Evolutionary conservation across 2,797 vertebrate species (phyloP).

Genomic region (Cossypha caffra): DNA sequence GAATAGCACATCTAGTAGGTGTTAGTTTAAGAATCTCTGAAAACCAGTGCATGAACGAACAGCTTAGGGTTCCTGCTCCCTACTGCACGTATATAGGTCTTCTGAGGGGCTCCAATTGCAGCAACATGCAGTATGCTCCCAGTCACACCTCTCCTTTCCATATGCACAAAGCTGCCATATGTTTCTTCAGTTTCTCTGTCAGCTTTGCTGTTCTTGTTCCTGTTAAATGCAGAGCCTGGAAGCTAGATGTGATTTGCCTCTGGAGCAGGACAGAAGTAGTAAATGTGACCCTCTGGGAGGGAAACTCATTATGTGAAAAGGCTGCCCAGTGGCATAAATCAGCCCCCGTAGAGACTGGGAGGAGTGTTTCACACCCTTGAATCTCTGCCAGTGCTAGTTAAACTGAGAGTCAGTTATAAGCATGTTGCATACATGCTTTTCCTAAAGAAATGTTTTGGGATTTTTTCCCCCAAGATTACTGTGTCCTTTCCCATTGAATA

Average conservation of each 20-base stretch:
- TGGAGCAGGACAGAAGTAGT: neutral
- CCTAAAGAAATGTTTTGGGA: neutral
- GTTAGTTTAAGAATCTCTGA: neutral
- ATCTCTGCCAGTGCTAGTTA: neutral
- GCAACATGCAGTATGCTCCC: neutral
- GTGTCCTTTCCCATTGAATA: neutral
- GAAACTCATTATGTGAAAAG: conserved; percentile 11
- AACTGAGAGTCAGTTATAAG: neutral
- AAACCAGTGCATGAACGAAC: neutral
- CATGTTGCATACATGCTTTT: neutral
- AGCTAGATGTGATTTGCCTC: neutral
- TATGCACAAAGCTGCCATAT: neutral
- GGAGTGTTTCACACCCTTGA: neutral
- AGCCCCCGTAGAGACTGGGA: neutral
- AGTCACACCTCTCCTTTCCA: neutral
- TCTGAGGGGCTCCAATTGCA: neutral
- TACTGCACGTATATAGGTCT: neutral
- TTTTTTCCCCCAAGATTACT: neutral
- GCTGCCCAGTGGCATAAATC: conserved; percentile 33
- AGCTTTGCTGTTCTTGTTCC: neutral
- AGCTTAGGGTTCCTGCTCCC: neutral
- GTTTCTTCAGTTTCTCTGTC: conserved; percentile 27
- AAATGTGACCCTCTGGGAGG: neutral
- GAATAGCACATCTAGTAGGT: neutral
- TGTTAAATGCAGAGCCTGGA: conserved; percentile 4